phyloP scores from a whole-genome alignment of 2,797 vertebrate species.

The Parotocinclus haroldoi region DNA sequence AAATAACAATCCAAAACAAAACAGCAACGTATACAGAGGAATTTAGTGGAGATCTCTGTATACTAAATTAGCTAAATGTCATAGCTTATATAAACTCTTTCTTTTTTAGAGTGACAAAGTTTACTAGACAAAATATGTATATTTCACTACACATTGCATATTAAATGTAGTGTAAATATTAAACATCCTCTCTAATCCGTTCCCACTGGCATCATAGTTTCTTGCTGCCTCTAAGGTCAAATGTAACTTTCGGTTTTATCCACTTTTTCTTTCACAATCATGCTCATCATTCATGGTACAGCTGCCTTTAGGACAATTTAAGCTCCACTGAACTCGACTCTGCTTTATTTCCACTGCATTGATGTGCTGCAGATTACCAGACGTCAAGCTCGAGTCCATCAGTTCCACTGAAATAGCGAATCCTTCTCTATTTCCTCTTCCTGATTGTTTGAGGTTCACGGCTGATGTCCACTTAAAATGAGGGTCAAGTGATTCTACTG shows the following conservation, averaged over 20 bases:
- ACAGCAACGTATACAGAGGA: too few relatives aligned
- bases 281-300: slow-evolving; percentile 14
- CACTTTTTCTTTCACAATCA: slow-evolving; percentile 18
- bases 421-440: neutral
- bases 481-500: too few relatives aligned
- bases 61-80: too few relatives aligned
- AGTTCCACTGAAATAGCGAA: neutral
- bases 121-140: too few relatives aligned
- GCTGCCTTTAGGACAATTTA: slow-evolving; percentile 1
- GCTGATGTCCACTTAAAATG: too few relatives aligned
- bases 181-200: too few relatives aligned
- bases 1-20: too few relatives aligned
- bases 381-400: neutral
- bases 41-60: too few relatives aligned
- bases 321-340: neutral
- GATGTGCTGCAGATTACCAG: slow-evolving; percentile 9
- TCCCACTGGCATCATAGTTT: neutral
- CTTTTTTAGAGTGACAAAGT: too few relatives aligned
- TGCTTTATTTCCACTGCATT: neutral
- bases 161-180: too few relatives aligned
- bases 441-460: neutral
- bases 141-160: too few relatives aligned
- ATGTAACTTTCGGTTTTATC: slow-evolving; percentile 3
- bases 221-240: slow-evolving; percentile 1
- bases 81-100: too few relatives aligned